Percentiles rank a stretch among this genome's conserved stretches.
phyloP scores from a whole-genome alignment of 2,888 invertebrate genomes.

The Cryptocephalus primarius region DNA sequence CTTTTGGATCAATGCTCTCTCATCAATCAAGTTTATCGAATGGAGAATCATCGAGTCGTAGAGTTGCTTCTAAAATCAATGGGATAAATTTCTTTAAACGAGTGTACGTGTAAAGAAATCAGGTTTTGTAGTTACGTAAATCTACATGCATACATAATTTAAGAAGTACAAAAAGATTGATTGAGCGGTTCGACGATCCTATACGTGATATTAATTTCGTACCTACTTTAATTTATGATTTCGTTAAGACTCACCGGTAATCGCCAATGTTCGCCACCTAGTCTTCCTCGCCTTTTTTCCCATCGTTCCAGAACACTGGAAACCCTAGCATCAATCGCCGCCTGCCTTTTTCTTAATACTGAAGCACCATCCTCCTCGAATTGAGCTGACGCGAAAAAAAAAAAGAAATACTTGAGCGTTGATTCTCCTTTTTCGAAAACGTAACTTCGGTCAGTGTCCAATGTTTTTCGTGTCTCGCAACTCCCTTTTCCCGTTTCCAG shows the following conservation, averaged over 20 bases:
- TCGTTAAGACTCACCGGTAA: slow-evolving; percentile 38
- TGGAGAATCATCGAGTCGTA: too few species aligned
- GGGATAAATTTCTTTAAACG: too few species aligned
- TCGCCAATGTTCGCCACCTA: slow-evolving; percentile 51
- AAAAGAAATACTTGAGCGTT: background rate
- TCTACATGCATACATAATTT: too few species aligned
- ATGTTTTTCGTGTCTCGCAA: background rate
- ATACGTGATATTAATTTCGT: too few species aligned
- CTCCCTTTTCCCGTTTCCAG: background rate
- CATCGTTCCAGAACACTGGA: slow-evolving; percentile 32
- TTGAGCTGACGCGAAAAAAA: background rate
- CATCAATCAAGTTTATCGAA: too few species aligned
- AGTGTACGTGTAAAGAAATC: too few species aligned
- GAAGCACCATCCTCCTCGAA: background rate
- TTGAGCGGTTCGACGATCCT: too few species aligned
- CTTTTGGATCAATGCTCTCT: too few species aligned
- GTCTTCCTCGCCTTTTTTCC: slow-evolving; percentile 52
- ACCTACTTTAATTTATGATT: background rate
- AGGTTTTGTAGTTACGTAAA: too few species aligned
- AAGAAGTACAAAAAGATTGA: too few species aligned
- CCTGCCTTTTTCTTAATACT: background rate
- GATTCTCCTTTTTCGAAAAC: background rate
- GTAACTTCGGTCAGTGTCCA: background rate
- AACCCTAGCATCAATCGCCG: slow-evolving; percentile 12
- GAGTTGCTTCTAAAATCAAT: too few species aligned